Conservation (phyloP, 2,888 invertebrate species). For the Malacosoma neustria region DNA sequence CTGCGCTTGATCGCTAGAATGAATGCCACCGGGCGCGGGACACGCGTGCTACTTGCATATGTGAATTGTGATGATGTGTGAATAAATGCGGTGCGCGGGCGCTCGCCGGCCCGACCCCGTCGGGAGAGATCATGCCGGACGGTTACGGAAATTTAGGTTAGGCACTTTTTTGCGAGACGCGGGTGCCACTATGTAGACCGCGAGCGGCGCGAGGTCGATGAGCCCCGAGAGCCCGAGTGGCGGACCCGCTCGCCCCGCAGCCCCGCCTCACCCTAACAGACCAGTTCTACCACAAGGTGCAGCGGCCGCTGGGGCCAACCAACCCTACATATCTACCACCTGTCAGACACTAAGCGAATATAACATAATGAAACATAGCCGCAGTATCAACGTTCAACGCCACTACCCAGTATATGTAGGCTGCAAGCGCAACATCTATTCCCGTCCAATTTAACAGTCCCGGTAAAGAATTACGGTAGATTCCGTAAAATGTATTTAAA, state of each 20-base stretch:
- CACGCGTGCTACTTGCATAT: too few relatives aligned
- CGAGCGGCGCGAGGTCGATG: constrained; percentile 56
- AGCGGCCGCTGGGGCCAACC: constrained; percentile 56
- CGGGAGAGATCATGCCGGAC: constrained; percentile 57
- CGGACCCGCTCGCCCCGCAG: constrained; percentile 21
- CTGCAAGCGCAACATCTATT: too few relatives aligned
- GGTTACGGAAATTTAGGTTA: constrained; percentile 67
- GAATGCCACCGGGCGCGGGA: too few relatives aligned
- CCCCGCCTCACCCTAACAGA: constrained; percentile 32
- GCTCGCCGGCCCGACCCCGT: constrained; percentile 25
- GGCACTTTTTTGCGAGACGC: constrained; percentile 55
- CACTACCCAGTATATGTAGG: too few relatives aligned
- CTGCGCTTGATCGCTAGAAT: too few relatives aligned
- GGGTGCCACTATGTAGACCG: constrained; percentile 40
- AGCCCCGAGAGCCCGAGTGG: constrained; percentile 25
- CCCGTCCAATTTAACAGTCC: too few relatives aligned
- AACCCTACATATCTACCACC: constrained; percentile 69
- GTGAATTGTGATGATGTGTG: too few relatives aligned
- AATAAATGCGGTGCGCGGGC: too few relatives aligned
- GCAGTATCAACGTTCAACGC: background rate
- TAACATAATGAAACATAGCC: constrained; percentile 31
- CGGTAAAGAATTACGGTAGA: too few relatives aligned
- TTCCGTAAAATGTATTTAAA: too few relatives aligned
- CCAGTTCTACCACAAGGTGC: constrained; percentile 69
- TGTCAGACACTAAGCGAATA: constrained; percentile 64